Evolutionary conservation across 2,888 invertebrate species (phyloP).

Genomic region (Latrodectus elegans): DNA sequence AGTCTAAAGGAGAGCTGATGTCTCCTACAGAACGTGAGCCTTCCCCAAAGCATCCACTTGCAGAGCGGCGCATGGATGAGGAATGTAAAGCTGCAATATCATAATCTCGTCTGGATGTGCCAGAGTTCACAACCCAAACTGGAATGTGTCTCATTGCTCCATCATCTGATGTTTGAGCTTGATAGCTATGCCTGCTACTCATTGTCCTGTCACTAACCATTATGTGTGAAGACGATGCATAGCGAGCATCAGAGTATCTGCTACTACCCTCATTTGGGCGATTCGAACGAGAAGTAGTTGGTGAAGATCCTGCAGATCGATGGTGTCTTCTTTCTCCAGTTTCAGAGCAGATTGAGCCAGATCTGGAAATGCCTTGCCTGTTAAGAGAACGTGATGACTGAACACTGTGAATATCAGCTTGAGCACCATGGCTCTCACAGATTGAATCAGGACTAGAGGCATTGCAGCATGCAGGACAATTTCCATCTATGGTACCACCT

Average conservation of each 20-base stretch:
- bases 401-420: conserved; percentile 9
- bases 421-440: conserved; percentile 40
- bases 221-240: conserved; percentile 52
- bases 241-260: conserved; percentile 32
- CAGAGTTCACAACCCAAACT: conserved; percentile 64
- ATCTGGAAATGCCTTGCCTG: conserved; percentile 59
- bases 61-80: conserved; percentile 31
- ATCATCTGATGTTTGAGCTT: conserved; percentile 26
- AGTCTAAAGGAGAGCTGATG: conserved; percentile 61
- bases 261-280: conserved; percentile 9
- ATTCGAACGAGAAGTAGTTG: conserved; percentile 36
- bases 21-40: conserved; percentile 58
- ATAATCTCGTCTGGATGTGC: conserved; percentile 50
- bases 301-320: conserved; percentile 58
- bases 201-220: conserved; percentile 39
- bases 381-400: conserved; percentile 42
- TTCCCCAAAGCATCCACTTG: conserved; percentile 46
- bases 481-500: conserved; percentile 29
- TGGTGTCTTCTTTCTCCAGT: conserved; percentile 68
- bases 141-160: conserved; percentile 54
- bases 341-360: conserved; percentile 69
- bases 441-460: conserved; percentile 60
- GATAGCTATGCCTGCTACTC: conserved; percentile 18
- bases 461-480: conserved; percentile 26
- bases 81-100: conserved; percentile 37